These are phyloP conservation scores for Terrapene triunguis DNA, from an alignment of 2,113 vertebrate species.

Conservation along the genomic window DNA sequence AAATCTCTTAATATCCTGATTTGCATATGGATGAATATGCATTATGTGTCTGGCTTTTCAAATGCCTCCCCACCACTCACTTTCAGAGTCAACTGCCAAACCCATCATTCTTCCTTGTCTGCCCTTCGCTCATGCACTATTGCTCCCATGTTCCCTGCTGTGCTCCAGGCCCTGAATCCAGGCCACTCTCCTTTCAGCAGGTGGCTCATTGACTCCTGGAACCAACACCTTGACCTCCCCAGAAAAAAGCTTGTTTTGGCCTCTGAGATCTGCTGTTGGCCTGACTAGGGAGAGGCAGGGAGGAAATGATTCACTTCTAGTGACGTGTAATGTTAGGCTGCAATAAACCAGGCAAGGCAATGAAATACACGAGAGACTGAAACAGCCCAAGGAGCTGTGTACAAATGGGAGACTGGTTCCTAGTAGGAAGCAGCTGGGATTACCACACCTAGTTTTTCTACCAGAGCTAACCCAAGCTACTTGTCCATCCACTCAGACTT, in stretches of 20 bases:
- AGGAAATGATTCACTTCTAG: background rate
- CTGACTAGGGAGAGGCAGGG: background rate
- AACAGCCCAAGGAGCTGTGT: no score
- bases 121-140: background rate
- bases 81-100: background rate
- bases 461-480: background rate
- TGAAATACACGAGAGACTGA: background rate
- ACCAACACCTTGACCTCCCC: background rate
- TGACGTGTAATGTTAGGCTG: background rate
- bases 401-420: background rate
- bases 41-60: background rate
- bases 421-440: background rate
- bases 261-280: background rate
- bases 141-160: background rate
- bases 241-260: background rate
- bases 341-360: background rate
- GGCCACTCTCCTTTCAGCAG: background rate
- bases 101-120: background rate
- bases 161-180: background rate
- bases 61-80: background rate
- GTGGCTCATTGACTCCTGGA: background rate
- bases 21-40: background rate
- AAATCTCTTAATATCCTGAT: background rate
- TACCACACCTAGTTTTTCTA: no score
- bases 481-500: background rate